Evolutionary conservation across 2,797 vertebrate genomes (phyloP), one percentile per base, ranked within the genome.

Genomic region (Hypotaenidia okinawae): DNA sequence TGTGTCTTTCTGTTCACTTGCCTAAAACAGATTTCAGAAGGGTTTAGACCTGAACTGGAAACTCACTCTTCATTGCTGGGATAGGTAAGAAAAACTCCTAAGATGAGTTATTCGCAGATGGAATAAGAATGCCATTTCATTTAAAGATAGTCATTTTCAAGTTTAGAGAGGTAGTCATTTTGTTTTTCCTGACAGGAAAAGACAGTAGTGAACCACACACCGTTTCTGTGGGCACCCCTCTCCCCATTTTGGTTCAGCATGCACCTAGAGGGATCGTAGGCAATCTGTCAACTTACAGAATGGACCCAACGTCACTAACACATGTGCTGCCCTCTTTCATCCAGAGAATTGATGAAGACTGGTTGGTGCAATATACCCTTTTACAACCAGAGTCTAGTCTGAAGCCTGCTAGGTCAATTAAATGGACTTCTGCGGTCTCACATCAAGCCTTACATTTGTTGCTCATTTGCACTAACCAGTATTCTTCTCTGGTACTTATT

Each of bases 401-500:
- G 83, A 70, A 91, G 54, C 64, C 80, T 70, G 24, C 64, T 57
- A 54, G 63, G 49, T 83, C 91, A 68, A 16, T 94, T 85, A 58
- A n/a, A 80, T 30, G 62, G 58, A 61, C 84, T 67, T 84, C 75
- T 87, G 87, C 16, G 78, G 35, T 69, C 86, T 86, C 76, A 33
- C n/a, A 33, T 88, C 62, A 41, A 73, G 30, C 25, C 74, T 90
- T 76, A 91, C 93, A 96, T 97, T 97, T 96, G 95, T 90, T 96
- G 91, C 49, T 96, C 37, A 93, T 96, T 96, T 97, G 68, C 64
- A 84, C 45, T 91, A 94, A 85, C 24, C 52, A 78, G 30, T 66
- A 14, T 25, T 92, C 51, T 70, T 82, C 64, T 94, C 91, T 96
- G 95, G 88, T 93, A 19, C 61, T 82, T 84, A 62, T 95, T 94